phyloP scores from a whole-genome alignment of 2,888 invertebrate genomes.

The Eupithecia tripunctaria region DNA sequence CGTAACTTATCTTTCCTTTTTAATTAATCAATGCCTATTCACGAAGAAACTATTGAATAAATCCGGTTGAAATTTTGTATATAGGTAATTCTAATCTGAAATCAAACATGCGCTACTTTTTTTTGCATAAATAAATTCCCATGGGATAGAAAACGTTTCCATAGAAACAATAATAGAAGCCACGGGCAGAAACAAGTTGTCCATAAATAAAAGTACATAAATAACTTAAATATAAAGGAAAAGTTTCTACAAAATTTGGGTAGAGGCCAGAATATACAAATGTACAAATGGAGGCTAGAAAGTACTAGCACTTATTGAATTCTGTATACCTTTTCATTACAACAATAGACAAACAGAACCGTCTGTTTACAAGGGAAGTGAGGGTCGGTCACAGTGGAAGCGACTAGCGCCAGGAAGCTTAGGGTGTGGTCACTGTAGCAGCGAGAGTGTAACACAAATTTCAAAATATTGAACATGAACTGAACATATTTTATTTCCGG shows the following conservation, averaged over 20 bases:
- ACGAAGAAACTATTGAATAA: too few relatives aligned
- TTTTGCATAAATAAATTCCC: too few relatives aligned
- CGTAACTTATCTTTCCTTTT: too few relatives aligned
- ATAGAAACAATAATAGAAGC: too few relatives aligned
- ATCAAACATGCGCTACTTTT: too few relatives aligned
- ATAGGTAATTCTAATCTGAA: too few relatives aligned
- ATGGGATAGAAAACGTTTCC: too few relatives aligned
- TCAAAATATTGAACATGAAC: neutral
- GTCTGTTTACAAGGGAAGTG: neutral
- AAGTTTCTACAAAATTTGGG: neutral
- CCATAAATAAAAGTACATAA: too few relatives aligned
- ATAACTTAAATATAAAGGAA: neutral
- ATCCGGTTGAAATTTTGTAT: too few relatives aligned
- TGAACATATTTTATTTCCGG: neutral
- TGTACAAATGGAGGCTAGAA: neutral
- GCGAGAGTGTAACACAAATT: neutral
- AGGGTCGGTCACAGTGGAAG: neutral
- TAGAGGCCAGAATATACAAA: too few relatives aligned
- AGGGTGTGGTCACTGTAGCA: neutral
- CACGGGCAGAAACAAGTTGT: too few relatives aligned
- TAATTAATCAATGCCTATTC: too few relatives aligned
- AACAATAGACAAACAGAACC: slow-evolving; percentile 4
- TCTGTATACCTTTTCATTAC: slow-evolving; percentile 1
- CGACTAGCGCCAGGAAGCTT: neutral
- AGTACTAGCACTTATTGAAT: neutral